A percentile compares a stretch with the other conserved stretches of the same genome.
phyloP scores from a whole-genome alignment of 2,113 vertebrate species.

The Myrmecobius fasciatus region DNA sequence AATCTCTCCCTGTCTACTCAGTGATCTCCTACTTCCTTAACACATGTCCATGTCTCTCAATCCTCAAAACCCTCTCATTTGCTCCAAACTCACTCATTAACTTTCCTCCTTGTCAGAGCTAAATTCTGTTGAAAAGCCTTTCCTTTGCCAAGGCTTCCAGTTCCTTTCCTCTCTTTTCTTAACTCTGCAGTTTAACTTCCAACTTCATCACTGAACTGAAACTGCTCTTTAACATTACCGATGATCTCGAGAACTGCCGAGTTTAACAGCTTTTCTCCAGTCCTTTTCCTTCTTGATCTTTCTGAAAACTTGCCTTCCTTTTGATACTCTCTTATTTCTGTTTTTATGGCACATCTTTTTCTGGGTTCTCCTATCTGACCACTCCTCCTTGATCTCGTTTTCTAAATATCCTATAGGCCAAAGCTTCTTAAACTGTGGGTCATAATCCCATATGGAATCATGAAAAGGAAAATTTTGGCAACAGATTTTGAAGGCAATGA shows the following conservation, averaged over 20 bases:
- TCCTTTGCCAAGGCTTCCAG: neutral
- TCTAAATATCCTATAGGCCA: neutral
- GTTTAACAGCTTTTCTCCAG: neutral
- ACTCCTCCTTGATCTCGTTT: neutral
- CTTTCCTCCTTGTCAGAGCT: neutral
- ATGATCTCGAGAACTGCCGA: neutral
- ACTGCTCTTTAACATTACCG: neutral
- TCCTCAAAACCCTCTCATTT: neutral
- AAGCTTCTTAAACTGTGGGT: no score
- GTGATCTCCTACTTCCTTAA: neutral
- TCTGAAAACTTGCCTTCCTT: neutral
- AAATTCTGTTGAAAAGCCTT: neutral
- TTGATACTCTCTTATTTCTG: neutral
- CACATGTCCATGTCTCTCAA: neutral
- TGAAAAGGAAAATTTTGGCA: no score
- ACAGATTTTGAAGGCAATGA: no score
- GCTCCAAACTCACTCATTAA: neutral
- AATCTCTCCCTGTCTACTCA: neutral
- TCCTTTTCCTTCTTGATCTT: neutral
- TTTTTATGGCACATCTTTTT: neutral
- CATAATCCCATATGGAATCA: no score
- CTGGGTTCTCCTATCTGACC: neutral
- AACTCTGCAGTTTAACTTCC: neutral
- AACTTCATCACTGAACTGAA: neutral
- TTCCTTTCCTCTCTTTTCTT: neutral